Conservation (phyloP, 2,888 invertebrate species). For the Hartigia nigra region DNA sequence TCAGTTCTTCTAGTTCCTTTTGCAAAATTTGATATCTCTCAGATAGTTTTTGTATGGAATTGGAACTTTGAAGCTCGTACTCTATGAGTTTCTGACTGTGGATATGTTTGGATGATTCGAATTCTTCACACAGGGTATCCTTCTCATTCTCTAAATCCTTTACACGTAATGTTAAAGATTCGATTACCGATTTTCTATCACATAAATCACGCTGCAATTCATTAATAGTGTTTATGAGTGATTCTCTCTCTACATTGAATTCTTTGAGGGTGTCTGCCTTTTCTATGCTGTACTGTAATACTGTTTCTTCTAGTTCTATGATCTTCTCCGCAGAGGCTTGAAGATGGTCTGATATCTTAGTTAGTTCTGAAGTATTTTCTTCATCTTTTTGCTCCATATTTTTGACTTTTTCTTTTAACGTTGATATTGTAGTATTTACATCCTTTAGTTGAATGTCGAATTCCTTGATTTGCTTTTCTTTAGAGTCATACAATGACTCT, state of each 20-base stretch:
- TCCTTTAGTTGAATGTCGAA: background rate
- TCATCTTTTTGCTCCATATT: conserved; percentile 27
- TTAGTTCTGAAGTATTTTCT: conserved; percentile 19
- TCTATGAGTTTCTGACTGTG: background rate
- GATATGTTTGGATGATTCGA: background rate
- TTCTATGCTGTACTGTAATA: conserved; percentile 27
- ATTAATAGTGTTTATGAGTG: background rate
- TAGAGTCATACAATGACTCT: background rate
- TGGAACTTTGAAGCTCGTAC: background rate
- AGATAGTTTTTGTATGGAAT: background rate
- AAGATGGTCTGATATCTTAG: background rate
- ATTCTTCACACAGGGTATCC: background rate
- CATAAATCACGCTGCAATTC: background rate
- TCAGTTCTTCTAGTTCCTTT: conserved; percentile 8
- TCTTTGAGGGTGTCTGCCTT: conserved; percentile 39
- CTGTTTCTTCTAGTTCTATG: background rate
- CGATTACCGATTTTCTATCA: background rate
- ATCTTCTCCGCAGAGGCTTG: background rate
- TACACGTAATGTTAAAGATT: background rate
- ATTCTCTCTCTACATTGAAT: conserved; percentile 32
- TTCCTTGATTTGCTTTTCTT: background rate
- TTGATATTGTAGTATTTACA: background rate
- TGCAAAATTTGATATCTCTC: conserved; percentile 1
- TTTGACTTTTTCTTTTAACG: conserved; percentile 32
- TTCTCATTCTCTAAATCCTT: background rate